Percentiles rank a stretch among this genome's conserved stretches.
These are phyloP conservation scores for Beris morrisii DNA, from an alignment of 2,888 invertebrate genomes.

Conservation along the genomic window DNA sequence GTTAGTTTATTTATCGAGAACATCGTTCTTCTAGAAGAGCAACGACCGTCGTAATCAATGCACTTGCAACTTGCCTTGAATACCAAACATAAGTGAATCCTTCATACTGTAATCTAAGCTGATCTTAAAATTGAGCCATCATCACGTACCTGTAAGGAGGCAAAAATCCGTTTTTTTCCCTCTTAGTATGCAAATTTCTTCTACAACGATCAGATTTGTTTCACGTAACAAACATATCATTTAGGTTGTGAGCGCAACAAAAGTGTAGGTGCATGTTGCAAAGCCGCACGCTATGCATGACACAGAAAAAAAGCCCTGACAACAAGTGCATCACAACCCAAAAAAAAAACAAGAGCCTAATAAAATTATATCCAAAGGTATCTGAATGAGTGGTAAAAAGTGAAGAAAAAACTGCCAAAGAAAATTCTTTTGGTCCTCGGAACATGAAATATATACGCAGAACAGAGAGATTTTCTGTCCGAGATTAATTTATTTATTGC, in stretches of 20 bases:
- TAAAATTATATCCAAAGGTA: too few species aligned
- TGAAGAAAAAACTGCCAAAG: not conserved
- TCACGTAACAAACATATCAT: slow-evolving; percentile 29
- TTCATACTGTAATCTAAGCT: slow-evolving; percentile 19
- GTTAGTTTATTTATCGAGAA: too few species aligned
- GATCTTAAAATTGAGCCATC: slow-evolving; percentile 38
- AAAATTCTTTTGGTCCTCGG: not conserved
- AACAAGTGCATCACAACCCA: slow-evolving; percentile 12
- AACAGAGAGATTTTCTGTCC: slow-evolving; percentile 35
- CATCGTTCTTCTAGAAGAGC: too few species aligned
- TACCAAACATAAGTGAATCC: slow-evolving; percentile 22
- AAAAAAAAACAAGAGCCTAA: not conserved
- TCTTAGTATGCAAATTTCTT: slow-evolving; percentile 25
- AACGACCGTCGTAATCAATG: too few species aligned
- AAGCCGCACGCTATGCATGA: slow-evolving; percentile 11
- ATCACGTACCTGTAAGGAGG: slow-evolving; percentile 30
- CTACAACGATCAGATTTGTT: slow-evolving; percentile 27
- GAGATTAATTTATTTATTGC: slow-evolving; percentile 39
- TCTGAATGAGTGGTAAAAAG: too few species aligned
- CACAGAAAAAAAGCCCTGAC: not conserved
- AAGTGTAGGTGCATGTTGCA: slow-evolving; percentile 17
- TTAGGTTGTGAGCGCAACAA: slow-evolving; percentile 8
- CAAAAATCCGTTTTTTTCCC: not conserved
- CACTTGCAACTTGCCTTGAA: slow-evolving; percentile 3
- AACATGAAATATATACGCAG: slow-evolving; percentile 7